Percentiles rank a stretch among this genome's conserved stretches.
Conservation (phyloP, 2,797 vertebrate species). For the Sebastes jordani region DNA sequence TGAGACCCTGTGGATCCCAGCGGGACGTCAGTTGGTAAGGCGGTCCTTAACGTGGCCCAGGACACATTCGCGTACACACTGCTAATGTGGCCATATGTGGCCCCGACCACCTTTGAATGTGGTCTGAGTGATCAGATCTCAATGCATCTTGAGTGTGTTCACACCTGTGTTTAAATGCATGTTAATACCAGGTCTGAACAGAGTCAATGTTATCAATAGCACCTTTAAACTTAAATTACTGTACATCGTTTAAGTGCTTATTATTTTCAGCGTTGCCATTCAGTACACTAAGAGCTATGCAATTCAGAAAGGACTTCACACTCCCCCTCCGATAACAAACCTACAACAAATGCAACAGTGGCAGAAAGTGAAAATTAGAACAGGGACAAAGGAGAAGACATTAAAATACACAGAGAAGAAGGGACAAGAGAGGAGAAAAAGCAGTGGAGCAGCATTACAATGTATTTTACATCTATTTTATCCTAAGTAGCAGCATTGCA, state of each 20-base stretch:
- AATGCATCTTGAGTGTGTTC: no score
- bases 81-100: no score
- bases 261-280: slow-evolving; percentile 16
- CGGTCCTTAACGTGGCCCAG: no score
- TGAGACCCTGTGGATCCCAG: no score
- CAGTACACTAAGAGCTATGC: not conserved
- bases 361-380: slow-evolving; percentile 20
- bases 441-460: slow-evolving; percentile 48
- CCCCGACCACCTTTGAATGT: no score
- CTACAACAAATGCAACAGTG: slow-evolving; percentile 10
- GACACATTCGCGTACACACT: no score
- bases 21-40: no score
- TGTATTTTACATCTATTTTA: slow-evolving; percentile 54
- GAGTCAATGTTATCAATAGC: no score
- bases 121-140: no score
- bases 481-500: slow-evolving; percentile 53
- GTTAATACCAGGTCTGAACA: no score
- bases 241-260: slow-evolving; percentile 1
- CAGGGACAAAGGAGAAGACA: slow-evolving; percentile 3
- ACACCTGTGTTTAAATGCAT: accelerated
- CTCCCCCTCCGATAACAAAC: slow-evolving; percentile 1
- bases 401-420: slow-evolving; percentile 22
- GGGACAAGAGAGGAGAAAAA: slow-evolving; percentile 20
- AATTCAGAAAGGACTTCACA: slow-evolving; percentile 13
- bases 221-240: not conserved